phyloP scores from a whole-genome alignment of 2,113 vertebrate species.

The Sinocyclocheilus anshuiensis region DNA sequence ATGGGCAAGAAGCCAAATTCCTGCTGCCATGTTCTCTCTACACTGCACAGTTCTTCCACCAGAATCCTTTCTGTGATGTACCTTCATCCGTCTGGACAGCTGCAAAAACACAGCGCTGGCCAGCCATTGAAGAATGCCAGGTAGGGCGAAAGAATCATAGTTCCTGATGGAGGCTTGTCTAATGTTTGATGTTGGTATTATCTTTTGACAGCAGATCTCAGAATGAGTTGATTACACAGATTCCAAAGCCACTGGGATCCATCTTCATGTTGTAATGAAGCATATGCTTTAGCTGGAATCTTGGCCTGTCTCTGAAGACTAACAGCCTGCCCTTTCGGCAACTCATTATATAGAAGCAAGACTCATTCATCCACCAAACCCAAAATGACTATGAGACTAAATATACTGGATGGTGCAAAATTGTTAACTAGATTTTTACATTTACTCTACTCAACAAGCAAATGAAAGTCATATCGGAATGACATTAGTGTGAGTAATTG shows the following conservation, averaged over 20 bases:
- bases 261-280: slow-evolving; percentile 46
- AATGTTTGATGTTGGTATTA: slow-evolving; percentile 50
- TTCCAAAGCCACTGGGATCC: slow-evolving; percentile 43
- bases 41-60: slow-evolving; percentile 22
- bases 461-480: neutral
- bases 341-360: slow-evolving; percentile 39
- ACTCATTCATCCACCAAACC: slow-evolving; percentile 8
- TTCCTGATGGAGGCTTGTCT: slow-evolving; percentile 30
- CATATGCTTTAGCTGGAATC: slow-evolving; percentile 29
- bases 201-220: slow-evolving; percentile 37
- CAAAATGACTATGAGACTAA: slow-evolving; percentile 20
- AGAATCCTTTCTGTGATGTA: slow-evolving; percentile 33
- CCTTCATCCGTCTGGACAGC: slow-evolving; percentile 43
- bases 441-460: neutral
- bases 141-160: slow-evolving; percentile 22
- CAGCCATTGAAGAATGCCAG: slow-evolving; percentile 37
- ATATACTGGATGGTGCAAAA: neutral
- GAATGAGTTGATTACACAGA: slow-evolving; percentile 40
- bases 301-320: slow-evolving; percentile 9
- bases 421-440: neutral
- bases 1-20: slow-evolving; percentile 14
- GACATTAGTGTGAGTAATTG: neutral
- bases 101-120: slow-evolving; percentile 5
- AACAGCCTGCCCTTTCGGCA: slow-evolving; percentile 44
- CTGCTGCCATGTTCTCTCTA: slow-evolving; percentile 32